Percentiles rank a stretch among this genome's conserved stretches.
These are phyloP conservation scores for Actinernus sp. DNA, from an alignment of 92 coral and sea anemone genomes.

Conservation along the genomic window DNA sequence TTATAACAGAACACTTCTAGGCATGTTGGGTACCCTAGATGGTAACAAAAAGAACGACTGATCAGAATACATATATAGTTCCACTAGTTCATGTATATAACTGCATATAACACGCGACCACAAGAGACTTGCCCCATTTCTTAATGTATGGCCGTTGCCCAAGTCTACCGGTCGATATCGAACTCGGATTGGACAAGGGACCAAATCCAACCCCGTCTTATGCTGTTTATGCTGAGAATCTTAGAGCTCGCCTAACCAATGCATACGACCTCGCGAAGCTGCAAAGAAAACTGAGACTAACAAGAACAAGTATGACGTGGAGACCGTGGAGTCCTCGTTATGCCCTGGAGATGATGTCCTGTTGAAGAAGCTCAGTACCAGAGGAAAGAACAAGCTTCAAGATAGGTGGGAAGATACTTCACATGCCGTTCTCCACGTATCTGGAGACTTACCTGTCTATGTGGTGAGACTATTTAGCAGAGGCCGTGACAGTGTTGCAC, in stretches of 20 bases:
- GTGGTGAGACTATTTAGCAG: too few species aligned
- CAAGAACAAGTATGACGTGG: conserved; percentile 13
- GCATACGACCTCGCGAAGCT: conserved; percentile 25
- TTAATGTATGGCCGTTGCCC: too few species aligned
- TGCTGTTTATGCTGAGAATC: conserved; percentile 34
- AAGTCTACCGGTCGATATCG: too few species aligned
- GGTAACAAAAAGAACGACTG: too few species aligned
- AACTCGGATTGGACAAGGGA: conserved; percentile 1
- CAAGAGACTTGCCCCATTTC: too few species aligned
- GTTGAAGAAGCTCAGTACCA: conserved; percentile 25
- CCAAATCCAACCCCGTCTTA: conserved; percentile 11
- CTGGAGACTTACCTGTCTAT: too few species aligned
- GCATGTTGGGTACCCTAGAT: too few species aligned
- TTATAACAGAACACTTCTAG: too few species aligned
- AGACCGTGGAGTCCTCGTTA: conserved; percentile 11
- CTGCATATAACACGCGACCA: too few species aligned
- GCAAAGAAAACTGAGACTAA: conserved; percentile 14
- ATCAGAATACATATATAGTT: too few species aligned
- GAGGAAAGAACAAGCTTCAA: conserved; percentile 35
- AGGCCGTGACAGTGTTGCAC: too few species aligned
- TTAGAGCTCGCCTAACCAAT: conserved; percentile 16
- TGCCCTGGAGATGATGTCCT: conserved; percentile 26
- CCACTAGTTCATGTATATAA: too few species aligned
- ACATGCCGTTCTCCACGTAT: conserved; percentile 4
- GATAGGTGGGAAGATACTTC: conserved; percentile 34